These are phyloP conservation scores for Drosophila trapezifrons DNA, from an alignment of 1,140 invertebrate species.

Conservation along the genomic window DNA sequence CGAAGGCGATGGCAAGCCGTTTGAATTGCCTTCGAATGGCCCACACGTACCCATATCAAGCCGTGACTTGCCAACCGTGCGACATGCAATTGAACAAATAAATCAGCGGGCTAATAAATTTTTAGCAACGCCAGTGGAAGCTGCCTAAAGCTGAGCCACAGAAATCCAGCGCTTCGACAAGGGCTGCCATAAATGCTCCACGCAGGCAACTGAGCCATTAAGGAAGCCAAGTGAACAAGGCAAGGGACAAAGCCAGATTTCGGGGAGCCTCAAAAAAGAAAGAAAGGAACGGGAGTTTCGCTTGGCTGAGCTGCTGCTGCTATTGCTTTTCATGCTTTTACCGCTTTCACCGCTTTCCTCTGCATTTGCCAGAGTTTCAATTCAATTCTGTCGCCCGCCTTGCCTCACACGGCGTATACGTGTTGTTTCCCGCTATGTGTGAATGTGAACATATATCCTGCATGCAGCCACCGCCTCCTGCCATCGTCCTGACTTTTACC, in stretches of 20 bases:
- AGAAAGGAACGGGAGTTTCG: conserved; percentile 9
- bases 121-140: conserved; percentile 30
- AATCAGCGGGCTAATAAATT: conserved; percentile 76
- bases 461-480: not conserved
- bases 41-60: conserved; percentile 32
- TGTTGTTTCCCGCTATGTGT: conserved; percentile 25
- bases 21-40: conserved; percentile 29
- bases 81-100: conserved; percentile 72
- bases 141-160: conserved; percentile 15
- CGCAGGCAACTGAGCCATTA: conserved; percentile 52
- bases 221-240: conserved; percentile 45
- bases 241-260: conserved; percentile 30
- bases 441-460: not conserved
- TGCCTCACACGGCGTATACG: conserved; percentile 51
- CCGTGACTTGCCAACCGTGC: conserved; percentile 22
- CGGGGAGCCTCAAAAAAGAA: conserved; percentile 2
- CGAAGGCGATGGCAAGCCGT: not conserved
- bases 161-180: conserved; percentile 18
- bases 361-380: conserved; percentile 44
- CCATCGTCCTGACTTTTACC: conserved; percentile 11
- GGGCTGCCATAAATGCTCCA: conserved; percentile 60
- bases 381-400: conserved; percentile 22
- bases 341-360: conserved; percentile 8
- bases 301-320: conserved; percentile 14
- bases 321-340: conserved; percentile 19